Evolutionary conservation across 64 coral and sea anemone species (phyloP), one percentile per base, ranked within the genome.

Genomic region (Trachythela sp.): DNA sequence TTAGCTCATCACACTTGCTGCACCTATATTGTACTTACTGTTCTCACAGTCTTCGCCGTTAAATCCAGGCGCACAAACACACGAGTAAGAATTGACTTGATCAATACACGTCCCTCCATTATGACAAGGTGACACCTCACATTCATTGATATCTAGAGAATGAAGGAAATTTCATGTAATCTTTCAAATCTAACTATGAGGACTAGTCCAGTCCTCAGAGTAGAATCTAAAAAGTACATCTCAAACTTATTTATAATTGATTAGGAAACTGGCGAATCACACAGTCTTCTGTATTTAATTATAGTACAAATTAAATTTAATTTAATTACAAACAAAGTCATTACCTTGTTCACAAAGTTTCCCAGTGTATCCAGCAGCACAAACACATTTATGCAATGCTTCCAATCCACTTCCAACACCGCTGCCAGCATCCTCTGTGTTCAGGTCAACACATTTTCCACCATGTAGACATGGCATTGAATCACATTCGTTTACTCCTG

Each of bases 61-160:
- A 27, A 64, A 64, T 6, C 56, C 56, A n/a, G 56, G 56, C 8
- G 15, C 24, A 64, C 56, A 64, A n/a, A 64, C 3, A 64, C 56
- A 64, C 8, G 56, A 64, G 20, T 64, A 64, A 64, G 33, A 35
- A 22, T 80, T 80, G 9, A 80, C 75, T 35, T 80, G 20, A 30
- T 80, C 75, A 80, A 39, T 59, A 83, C 95, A 97, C 24, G 89
- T 86, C 11, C 92, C 95, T 18, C 83, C 87, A 48, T 88, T 84
- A 48, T 41, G n/a, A 90, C 95, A 97, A 2, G 92, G 92, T 6
- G 89, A 91, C 1, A 86, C 40, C 0, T 18, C 0, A 54, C 95
- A 97, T 43, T 97, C 92, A 42, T 97, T 48, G 40, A 97, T 97
- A 89, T 97, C 95, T 97, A 45, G 6, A 36, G 54, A 27, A 39